Conservation (phyloP, 2,888 invertebrate species). For the Ornithoptera priamus region DNA sequence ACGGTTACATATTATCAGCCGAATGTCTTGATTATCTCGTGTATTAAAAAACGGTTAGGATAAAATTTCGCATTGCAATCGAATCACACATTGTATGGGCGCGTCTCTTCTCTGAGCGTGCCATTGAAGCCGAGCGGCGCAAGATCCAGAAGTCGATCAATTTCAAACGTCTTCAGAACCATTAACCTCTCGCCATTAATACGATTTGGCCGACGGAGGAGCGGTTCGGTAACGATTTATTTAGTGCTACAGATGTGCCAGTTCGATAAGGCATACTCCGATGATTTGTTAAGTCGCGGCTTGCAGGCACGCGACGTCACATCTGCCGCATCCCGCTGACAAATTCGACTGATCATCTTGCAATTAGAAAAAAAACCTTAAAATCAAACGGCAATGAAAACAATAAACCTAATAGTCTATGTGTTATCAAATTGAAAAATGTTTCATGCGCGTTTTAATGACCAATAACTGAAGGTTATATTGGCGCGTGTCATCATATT, state of each 20-base stretch:
- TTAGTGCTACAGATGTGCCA: conserved; percentile 69
- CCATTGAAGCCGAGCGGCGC: conserved; percentile 34
- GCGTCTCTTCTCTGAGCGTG: conserved; percentile 33
- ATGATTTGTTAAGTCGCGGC: conserved; percentile 64
- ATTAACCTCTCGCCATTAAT: conserved; percentile 68
- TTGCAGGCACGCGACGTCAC: conserved; percentile 58
- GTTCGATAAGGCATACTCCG: conserved; percentile 65
- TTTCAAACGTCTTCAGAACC: conserved; percentile 65
- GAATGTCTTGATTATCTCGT: too few species aligned
- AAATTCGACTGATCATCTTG: background rate
- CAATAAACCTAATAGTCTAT: background rate
- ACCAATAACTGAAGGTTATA: conserved; percentile 59
- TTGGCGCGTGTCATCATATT: conserved; percentile 75
- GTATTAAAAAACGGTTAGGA: too few species aligned
- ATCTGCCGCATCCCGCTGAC: conserved; percentile 31
- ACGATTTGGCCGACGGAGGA: conserved; percentile 59
- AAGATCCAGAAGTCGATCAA: conserved; percentile 56
- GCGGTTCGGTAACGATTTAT: conserved; percentile 63
- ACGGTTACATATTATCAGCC: too few species aligned
- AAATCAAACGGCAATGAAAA: background rate
- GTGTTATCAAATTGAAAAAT: conserved; percentile 27
- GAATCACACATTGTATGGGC: conserved; percentile 37
- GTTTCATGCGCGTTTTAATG: conserved; percentile 51
- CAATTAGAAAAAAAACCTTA: background rate
- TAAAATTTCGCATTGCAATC: background rate